Conservation (phyloP, 1,140 invertebrate genomes). For the Solenopsis invicta region DNA sequence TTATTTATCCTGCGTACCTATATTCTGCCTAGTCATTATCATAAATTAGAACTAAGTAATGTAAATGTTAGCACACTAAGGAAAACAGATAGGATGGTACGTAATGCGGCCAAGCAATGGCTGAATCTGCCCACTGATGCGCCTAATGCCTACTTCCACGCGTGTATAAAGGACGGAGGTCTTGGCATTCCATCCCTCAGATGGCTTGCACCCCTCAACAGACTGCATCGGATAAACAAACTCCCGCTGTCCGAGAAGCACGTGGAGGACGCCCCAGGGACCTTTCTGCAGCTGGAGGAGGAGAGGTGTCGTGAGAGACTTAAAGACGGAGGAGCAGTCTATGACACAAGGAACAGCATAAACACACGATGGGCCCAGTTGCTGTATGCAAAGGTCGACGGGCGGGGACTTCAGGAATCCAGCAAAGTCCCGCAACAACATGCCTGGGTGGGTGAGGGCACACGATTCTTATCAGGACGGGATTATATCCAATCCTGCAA, state of each 20-base stretch:
- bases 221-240: neutral
- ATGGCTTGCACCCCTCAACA: conserved; percentile 35
- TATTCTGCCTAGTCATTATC: neutral
- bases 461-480: conserved; percentile 30
- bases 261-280: too few relatives aligned
- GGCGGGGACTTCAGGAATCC: conserved; percentile 21
- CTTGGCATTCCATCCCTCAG: conserved; percentile 10
- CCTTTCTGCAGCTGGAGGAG: too few relatives aligned
- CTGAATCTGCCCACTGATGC: conserved; percentile 46
- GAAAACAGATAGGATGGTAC: conserved; percentile 33
- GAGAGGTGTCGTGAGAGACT: too few relatives aligned
- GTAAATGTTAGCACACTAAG: neutral
- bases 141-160: conserved; percentile 64
- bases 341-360: conserved; percentile 18
- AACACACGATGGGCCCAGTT: conserved; percentile 19
- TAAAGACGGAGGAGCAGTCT: too few relatives aligned
- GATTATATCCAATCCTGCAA: conserved; percentile 69
- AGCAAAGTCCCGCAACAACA: conserved; percentile 54
- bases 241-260: too few relatives aligned
- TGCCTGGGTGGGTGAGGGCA: conserved; percentile 65
- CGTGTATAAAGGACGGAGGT: conserved; percentile 44
- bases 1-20: conserved; percentile 31
- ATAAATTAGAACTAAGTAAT: neutral
- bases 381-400: conserved; percentile 61
- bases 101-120: conserved; percentile 59